Evolutionary conservation across 2,888 invertebrate species (phyloP), one percentile per base, ranked within the genome.

Genomic region (Volucella inflata): DNA sequence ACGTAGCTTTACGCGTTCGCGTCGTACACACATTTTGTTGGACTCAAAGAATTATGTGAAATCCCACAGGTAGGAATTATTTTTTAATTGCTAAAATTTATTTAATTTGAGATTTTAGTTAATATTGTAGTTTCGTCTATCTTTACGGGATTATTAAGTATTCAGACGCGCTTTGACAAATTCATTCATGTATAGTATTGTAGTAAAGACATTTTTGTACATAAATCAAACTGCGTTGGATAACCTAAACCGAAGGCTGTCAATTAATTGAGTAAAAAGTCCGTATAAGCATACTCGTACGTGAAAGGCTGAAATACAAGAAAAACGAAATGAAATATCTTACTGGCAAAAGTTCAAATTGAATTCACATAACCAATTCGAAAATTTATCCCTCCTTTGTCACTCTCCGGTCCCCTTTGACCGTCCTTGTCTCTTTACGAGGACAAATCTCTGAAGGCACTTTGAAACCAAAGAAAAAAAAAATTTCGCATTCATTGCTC

Each of bases 261-360:
- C 44, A 44, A 44, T 14, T 16, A 30, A 30, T 30, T 30, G 30
- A 50, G 40, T n/a, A 48, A 40, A 44, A n/a, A 38, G 50, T n/a
- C 38, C 12, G 30, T 30, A 30, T 30, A 6, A 30, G 16, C 40
- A 64, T 65, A 71, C 50, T 55, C 36, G 51, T n/a, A n/a, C n/a
- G n/a, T n/a, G n/a, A n/a, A 57, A 70, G 60, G 42, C 67, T 60
- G 59, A 77, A 60, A 42, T 44, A 55, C n/a, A 64, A 50, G 57
- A 40, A 79, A 42, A 57, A 84, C 53, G 60, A 75, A 71, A 75
- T 79, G 65, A 79, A 76, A 71, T 84, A 71, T 79, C 67, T 67
- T 79, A 79, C 84, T 84, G 79, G 84, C 84, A 84, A 71, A 79
- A 79, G 84, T 84, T 84, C 84, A 84, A 84, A 84, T 84, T 80